Base-by-base conservation (phyloP, 2,113 vertebrate species). In the Dicaeum eximium region DNA sequence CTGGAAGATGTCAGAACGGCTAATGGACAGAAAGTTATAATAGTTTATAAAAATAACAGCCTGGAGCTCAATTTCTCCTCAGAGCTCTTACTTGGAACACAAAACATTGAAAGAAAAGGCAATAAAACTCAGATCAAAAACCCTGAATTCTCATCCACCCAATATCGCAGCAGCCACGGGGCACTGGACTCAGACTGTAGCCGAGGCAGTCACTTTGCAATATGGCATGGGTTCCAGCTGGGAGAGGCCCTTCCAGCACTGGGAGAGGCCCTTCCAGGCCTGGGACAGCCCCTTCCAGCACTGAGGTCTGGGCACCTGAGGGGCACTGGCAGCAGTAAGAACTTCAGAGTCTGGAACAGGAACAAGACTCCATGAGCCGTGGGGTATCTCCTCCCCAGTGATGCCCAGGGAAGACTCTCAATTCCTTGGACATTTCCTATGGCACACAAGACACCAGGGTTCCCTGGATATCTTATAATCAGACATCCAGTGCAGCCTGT, bases 11-110 rank as follows among this genome's bases (percentile, higher is more conserved):
- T 74, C 89, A 92, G 71, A 88, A 72, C 40, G 57, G 78, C 48
- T 87, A 93, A 88, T 3, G 2, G 78, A 71, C 15, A 89, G 30
- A 75, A 88, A 90, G 31, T 45, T 64, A 61, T 93, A 89, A 65
- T 42, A 64, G 66, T 69, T 94, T 82, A 69, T 80, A 94, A 92
- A 93, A 93, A 88, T 72, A 91, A 87, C 79, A 94, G 48, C 88
- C 88, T 53, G 50, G 31, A 95, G 66, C 62, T 93, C n/a, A 17
- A 23, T 79, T 69, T 64, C 66, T 91, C 51, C 65, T 73, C 57
- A 77, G 74, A 87, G 18, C 37, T 82, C 22, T 57, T 45, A 42
- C 87, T 74, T 85, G 74, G 40, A 81, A 42, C 50, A 65, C 24
- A 42, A n/a, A 57, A 60, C 73, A 87, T 8, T 45, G 57, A 72